Conservation (phyloP, 2,113 vertebrate genomes). For the Chunga burmeisteri region DNA sequence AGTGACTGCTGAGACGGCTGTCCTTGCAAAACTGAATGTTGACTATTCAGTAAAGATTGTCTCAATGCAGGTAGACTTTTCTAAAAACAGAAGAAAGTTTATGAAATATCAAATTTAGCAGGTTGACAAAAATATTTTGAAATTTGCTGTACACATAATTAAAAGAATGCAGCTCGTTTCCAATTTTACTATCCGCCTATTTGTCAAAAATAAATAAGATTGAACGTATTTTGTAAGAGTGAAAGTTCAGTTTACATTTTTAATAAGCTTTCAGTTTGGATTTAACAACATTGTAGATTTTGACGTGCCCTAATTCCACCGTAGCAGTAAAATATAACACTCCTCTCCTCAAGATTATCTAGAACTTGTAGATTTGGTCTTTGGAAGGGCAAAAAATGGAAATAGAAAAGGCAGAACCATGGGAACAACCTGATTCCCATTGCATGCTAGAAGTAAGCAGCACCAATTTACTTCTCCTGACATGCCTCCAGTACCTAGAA, state of each 20-base stretch:
- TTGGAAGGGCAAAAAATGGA: not conserved
- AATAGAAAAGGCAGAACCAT: not conserved
- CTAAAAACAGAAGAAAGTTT: constrained; percentile 67
- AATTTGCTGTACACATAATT: not conserved
- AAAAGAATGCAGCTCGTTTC: not conserved
- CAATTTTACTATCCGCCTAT: not conserved
- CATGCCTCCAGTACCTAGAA: not conserved
- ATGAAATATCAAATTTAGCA: not conserved
- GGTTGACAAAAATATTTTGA: not conserved
- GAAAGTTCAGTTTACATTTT: not conserved
- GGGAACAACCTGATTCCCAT: not conserved
- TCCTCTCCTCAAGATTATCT: not conserved
- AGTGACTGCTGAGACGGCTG: constrained; percentile 69
- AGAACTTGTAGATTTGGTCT: not conserved
- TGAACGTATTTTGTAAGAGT: not conserved
- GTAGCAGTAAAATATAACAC: not conserved
- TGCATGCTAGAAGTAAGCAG: not conserved
- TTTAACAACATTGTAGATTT: not conserved
- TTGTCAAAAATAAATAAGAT: not conserved
- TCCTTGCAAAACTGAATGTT: constrained; percentile 74
- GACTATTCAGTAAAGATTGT: constrained; percentile 85
- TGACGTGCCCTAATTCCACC: not conserved
- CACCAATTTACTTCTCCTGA: not conserved
- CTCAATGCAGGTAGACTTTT: constrained; percentile 88
- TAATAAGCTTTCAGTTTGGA: not conserved